These are phyloP conservation scores for Ailurus styani DNA, from an alignment of 2,113 vertebrate genomes.

Conservation along the genomic window DNA sequence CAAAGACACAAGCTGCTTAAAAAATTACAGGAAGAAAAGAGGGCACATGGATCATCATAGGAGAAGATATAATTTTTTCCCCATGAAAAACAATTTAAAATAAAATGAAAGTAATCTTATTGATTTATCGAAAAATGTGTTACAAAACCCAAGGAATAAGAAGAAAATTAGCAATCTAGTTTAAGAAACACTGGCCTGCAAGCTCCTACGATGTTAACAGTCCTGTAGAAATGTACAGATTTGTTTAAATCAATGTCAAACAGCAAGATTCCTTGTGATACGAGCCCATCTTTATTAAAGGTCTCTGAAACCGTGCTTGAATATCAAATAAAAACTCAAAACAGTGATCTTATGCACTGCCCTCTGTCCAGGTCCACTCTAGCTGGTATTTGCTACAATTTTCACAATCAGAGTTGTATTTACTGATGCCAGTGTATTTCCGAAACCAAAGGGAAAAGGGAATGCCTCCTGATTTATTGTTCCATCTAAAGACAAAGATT, in stretches of 20 bases:
- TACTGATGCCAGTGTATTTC: neutral
- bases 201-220: neutral
- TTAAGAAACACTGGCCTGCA: neutral
- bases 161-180: neutral
- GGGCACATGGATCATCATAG: neutral
- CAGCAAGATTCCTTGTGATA: neutral
- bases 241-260: neutral
- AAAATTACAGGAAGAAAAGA: constrained; percentile 13
- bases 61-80: neutral
- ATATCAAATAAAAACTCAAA: neutral
- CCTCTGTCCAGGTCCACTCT: neutral
- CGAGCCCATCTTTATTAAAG: neutral
- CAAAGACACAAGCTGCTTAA: neutral
- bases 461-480: neutral
- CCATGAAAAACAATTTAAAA: neutral
- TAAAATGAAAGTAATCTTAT: neutral
- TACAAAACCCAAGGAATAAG: neutral
- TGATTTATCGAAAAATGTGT: neutral
- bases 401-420: neutral
- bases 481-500: neutral
- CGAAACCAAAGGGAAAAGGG: neutral
- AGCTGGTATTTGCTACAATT: neutral
- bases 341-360: neutral
- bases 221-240: neutral
- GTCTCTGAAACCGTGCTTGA: neutral